Evolutionary conservation across 2,113 vertebrate species (phyloP).

Genomic region (Neolamprologus falcicula): DNA sequence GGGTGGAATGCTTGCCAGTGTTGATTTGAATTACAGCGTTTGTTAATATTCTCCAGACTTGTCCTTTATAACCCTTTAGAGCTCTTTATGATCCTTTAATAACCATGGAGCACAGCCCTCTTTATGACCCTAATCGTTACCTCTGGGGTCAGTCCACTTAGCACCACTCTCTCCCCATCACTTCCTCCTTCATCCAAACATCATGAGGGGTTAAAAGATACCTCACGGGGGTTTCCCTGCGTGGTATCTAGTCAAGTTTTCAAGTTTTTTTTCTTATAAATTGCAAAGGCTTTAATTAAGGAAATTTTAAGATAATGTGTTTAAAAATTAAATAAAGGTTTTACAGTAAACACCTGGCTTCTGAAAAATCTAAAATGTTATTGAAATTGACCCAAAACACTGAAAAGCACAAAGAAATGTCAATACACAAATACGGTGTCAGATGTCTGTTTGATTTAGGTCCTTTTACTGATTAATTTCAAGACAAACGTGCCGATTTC

Average conservation of each 20-base stretch:
- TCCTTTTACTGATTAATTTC: not conserved
- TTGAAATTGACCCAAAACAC: not conserved
- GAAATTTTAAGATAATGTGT: not conserved
- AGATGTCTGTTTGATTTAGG: not conserved
- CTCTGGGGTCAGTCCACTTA: slow-evolving; percentile 46
- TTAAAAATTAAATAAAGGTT: not conserved
- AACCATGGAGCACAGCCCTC: slow-evolving; percentile 21
- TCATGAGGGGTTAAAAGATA: not conserved
- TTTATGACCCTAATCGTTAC: slow-evolving; percentile 31
- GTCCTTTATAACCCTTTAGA: slow-evolving; percentile 3
- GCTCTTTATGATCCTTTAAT: slow-evolving; percentile 46
- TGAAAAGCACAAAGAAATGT: not conserved
- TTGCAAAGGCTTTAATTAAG: not conserved
- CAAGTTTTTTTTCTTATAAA: not conserved
- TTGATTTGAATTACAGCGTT: not conserved
- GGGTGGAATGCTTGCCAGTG: slow-evolving; percentile 4
- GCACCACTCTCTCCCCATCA: slow-evolving; percentile 8
- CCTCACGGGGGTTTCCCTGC: not conserved
- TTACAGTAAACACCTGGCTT: not conserved
- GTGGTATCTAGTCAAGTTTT: not conserved
- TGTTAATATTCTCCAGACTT: slow-evolving; percentile 44
- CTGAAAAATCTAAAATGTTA: not conserved
- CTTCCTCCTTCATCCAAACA: slow-evolving; percentile 24
- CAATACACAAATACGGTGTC: not conserved
- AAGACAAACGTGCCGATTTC: not conserved